Evolutionary conservation across 2,113 vertebrate genomes (phyloP).

Genomic region (Psettodes erumei): DNA sequence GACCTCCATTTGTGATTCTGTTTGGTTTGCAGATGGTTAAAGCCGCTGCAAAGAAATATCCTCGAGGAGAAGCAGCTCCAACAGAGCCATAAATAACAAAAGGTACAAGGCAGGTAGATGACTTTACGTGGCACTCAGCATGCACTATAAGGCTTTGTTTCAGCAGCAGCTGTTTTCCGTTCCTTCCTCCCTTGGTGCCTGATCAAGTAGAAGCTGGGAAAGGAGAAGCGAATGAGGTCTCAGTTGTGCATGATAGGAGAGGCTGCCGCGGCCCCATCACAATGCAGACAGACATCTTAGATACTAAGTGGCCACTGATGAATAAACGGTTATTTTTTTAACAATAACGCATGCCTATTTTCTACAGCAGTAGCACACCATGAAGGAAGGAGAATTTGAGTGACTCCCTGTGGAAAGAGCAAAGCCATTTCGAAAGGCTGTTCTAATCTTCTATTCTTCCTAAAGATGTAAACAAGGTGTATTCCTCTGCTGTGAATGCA

Average conservation of each 20-base stretch:
- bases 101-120: constrained; percentile 51
- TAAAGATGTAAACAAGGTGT: constrained; percentile 29
- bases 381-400: background rate
- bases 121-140: constrained; percentile 26
- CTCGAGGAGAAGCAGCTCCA: constrained; percentile 34
- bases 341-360: constrained; percentile 23
- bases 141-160: constrained; percentile 59
- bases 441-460: constrained; percentile 37
- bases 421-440: background rate
- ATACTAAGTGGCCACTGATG: constrained; percentile 24
- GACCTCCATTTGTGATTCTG: constrained; percentile 39
- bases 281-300: constrained; percentile 23
- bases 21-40: constrained; percentile 44
- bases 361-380: constrained; percentile 7
- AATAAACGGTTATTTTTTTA: constrained; percentile 42
- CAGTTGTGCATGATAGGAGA: background rate
- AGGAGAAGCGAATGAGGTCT: constrained; percentile 22
- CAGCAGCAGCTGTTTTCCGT: constrained; percentile 50
- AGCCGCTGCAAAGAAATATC: constrained; percentile 32
- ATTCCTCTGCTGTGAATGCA: constrained; percentile 18
- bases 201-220: constrained; percentile 33
- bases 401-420: background rate
- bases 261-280: constrained; percentile 8
- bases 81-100: constrained; percentile 52
- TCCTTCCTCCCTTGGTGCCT: constrained; percentile 21